Conservation (phyloP, 2,113 vertebrate species). For the Hypomesus transpacificus region DNA sequence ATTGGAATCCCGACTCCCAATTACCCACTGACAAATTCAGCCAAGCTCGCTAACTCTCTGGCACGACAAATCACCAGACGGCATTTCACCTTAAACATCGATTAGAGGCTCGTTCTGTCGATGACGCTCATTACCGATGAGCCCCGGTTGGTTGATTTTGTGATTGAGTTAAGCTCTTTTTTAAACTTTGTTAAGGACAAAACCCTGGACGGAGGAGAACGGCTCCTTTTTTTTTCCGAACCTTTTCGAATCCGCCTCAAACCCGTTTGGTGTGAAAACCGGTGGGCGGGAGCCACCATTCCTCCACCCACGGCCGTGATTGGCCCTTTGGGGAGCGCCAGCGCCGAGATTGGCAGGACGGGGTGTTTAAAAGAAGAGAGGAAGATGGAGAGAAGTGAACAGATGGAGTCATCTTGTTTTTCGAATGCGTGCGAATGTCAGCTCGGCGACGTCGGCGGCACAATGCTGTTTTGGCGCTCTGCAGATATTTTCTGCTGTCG, state of each 20-base stretch:
- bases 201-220: background rate
- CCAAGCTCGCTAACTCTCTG: background rate
- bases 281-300: background rate
- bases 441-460: background rate
- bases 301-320: background rate
- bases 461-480: background rate
- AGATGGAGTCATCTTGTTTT: conserved; percentile 3
- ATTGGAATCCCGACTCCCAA: no score
- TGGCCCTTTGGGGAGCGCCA: background rate
- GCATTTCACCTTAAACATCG: background rate
- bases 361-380: background rate
- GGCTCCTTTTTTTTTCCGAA: background rate
- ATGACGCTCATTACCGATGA: background rate
- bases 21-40: no score
- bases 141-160: background rate
- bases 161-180: background rate
- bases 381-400: background rate
- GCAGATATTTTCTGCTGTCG: background rate
- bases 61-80: background rate
- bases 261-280: background rate
- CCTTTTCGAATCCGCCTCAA: background rate
- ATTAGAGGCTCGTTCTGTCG: background rate
- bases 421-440: background rate
- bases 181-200: background rate
- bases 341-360: background rate